A percentile compares a stretch with the other conserved stretches of the same genome.
These are phyloP conservation scores for Petrocephalus schoutedeni DNA, from an alignment of 2,797 vertebrate species.

Conservation along the genomic window DNA sequence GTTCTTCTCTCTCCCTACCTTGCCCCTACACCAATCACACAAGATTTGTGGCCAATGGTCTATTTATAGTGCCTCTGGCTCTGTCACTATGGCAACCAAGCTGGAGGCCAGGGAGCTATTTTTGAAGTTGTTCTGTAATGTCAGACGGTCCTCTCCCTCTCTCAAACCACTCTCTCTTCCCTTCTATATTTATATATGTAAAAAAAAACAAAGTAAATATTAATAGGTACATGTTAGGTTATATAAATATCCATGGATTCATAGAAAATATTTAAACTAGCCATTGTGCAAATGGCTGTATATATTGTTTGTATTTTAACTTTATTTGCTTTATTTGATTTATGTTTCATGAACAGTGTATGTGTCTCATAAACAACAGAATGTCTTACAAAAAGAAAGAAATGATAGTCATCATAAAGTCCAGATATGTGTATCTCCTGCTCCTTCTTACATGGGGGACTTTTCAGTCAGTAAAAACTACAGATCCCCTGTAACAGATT, in stretches of 20 bases:
- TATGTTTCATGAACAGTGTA: not conserved
- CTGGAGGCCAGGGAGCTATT: slow-evolving; percentile 88
- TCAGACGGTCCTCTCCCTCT: slow-evolving; percentile 60
- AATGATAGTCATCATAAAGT: not conserved
- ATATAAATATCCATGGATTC: not conserved
- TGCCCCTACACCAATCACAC: slow-evolving; percentile 76
- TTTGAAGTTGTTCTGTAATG: slow-evolving; percentile 85
- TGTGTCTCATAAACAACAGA: not conserved
- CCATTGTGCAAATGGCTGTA: not conserved
- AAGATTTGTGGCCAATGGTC: slow-evolving; percentile 83
- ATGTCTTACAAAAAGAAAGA: not conserved
- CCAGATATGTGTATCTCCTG: not conserved
- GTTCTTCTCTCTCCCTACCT: slow-evolving; percentile 34
- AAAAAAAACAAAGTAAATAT: not conserved
- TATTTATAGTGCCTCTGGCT: slow-evolving; percentile 93
- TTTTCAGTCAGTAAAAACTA: not conserved
- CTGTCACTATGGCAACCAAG: slow-evolving; percentile 82
- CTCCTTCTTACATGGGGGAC: not conserved
- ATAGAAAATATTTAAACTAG: slow-evolving; percentile 4
- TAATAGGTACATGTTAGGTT: not conserved
- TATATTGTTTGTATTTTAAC: not conserved
- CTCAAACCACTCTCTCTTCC: not conserved
- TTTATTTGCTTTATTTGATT: not conserved
- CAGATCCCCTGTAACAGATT: not conserved
- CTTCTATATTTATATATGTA: not conserved